Evolutionary conservation across 2,888 invertebrate species (phyloP).

Genomic region (Tenthredo distinguenda): DNA sequence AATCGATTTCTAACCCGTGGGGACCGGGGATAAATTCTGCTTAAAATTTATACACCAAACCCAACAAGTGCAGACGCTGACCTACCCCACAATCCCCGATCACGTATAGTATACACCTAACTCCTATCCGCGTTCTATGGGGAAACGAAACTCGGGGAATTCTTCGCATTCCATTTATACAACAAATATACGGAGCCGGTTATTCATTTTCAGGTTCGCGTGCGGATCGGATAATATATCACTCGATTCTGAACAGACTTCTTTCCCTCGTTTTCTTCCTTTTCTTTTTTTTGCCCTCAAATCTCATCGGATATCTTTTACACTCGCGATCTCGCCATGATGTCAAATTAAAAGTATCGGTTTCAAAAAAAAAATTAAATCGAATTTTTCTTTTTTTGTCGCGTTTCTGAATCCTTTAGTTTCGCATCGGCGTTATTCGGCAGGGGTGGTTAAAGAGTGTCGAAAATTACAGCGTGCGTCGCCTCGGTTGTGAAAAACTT

Average conservation of each 20-base stretch:
- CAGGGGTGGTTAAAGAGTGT: neutral
- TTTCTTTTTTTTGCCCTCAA: no score
- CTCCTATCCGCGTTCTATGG: neutral
- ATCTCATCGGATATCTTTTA: no score
- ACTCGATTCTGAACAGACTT: no score
- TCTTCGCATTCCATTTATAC: neutral
- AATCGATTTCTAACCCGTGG: neutral
- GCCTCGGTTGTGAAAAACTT: neutral
- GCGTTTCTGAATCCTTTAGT: no score
- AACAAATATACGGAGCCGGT: neutral
- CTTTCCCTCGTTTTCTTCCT: no score
- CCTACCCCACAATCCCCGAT: neutral
- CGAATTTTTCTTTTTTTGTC: no score
- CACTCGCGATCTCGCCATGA: no score
- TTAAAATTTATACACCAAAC: conserved; percentile 21
- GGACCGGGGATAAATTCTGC: conserved; percentile 1
- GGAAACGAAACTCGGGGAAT: neutral
- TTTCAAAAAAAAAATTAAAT: no score
- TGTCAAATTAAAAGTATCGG: no score
- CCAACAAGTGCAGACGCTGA: conserved; percentile 27
- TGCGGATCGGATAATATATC: no score
- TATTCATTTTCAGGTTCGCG: neutral
- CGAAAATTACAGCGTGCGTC: neutral
- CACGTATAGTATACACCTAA: neutral
- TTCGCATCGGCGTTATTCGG: neutral